Percentiles rank a stretch among this genome's conserved stretches.
Evolutionary conservation across 2,797 vertebrate species (phyloP).

Genomic region (Tokudaia tokunoshimensis): DNA sequence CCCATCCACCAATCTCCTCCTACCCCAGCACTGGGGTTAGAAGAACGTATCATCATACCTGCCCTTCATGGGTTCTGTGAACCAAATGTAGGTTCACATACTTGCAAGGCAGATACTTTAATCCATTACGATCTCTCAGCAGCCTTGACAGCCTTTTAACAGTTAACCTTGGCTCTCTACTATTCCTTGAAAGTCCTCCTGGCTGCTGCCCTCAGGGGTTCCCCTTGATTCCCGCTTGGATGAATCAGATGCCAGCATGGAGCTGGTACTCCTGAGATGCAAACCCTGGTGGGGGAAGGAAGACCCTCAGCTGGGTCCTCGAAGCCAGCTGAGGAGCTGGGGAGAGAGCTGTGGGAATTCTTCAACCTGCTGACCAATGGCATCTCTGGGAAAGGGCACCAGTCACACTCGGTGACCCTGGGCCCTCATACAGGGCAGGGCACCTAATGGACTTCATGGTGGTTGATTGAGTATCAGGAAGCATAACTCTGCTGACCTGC

Average conservation of each 20-base stretch:
- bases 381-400: neutral
- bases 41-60: neutral
- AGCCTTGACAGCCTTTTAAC: neutral
- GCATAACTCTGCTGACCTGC: fast-evolving
- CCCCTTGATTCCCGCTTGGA: neutral
- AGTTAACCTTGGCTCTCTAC: neutral
- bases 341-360: fast-evolving
- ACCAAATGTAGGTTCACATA: neutral
- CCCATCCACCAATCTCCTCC: neutral
- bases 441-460: neutral
- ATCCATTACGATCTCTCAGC: too few species aligned
- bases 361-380: neutral
- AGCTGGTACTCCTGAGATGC: neutral
- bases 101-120: neutral
- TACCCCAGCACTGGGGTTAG: neutral
- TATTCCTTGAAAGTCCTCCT: neutral
- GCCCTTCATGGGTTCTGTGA: neutral
- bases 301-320: neutral
- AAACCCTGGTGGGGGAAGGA: neutral
- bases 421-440: neutral
- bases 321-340: neutral
- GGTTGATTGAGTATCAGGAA: neutral
- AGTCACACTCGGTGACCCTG: neutral
- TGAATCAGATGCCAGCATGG: neutral
- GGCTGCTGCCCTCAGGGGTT: neutral